These are phyloP conservation scores for Hyaena hyaena DNA, from an alignment of 2,113 vertebrate species.

Conservation along the genomic window DNA sequence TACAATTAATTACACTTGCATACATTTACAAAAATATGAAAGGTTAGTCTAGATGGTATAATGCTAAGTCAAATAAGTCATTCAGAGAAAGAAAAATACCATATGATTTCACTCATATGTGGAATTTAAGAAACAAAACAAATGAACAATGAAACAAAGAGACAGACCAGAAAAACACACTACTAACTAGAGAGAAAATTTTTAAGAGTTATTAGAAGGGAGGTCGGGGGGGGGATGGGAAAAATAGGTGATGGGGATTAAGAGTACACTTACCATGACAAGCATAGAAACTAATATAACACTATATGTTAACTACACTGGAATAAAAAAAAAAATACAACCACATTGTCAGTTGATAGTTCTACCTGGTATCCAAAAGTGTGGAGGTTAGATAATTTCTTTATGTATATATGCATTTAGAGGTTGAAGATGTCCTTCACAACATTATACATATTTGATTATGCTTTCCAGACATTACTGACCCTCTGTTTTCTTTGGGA, in stretches of 20 bases:
- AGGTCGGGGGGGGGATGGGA: neutral
- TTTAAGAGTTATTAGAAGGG: neutral
- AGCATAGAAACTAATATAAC: neutral
- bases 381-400: neutral
- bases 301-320: neutral
- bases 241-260: neutral
- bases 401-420: neutral
- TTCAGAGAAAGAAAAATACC: neutral
- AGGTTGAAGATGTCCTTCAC: neutral
- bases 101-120: neutral
- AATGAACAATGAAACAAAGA: neutral
- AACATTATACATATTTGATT: neutral
- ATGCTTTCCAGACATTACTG: neutral
- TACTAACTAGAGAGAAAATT: neutral
- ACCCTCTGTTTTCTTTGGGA: neutral
- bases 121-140: neutral
- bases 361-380: neutral
- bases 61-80: neutral
- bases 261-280: neutral
- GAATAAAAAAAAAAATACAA: neutral
- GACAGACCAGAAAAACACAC: neutral
- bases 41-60: neutral
- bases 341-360: neutral
- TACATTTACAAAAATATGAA: neutral
- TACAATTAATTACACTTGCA: too few relatives aligned